phyloP scores from a whole-genome alignment of 2,888 invertebrate species.

The Eupsilia transversa region DNA sequence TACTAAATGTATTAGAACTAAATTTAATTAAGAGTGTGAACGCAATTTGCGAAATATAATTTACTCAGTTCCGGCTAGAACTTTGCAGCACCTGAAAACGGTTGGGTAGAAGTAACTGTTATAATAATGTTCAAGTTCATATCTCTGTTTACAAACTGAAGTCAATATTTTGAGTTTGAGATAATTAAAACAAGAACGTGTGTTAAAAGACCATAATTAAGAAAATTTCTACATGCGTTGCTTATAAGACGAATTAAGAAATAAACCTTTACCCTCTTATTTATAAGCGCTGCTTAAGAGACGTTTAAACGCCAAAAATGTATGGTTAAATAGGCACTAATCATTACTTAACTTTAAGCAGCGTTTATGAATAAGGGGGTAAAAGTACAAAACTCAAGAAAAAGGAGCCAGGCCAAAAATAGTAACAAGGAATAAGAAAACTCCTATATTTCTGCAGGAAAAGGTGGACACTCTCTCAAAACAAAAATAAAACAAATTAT shows the following conservation, averaged over 20 bases:
- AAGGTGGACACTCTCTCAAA: not conserved
- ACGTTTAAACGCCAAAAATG: too few species aligned
- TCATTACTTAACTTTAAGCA: too few species aligned
- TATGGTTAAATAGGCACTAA: too few species aligned
- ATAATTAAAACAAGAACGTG: not conserved
- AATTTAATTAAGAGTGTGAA: slow-evolving; percentile 37
- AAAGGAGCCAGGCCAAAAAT: not conserved
- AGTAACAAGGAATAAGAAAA: not conserved
- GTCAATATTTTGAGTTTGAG: not conserved
- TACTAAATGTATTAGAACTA: slow-evolving; percentile 45
- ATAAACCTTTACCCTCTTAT: too few species aligned
- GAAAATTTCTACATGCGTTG: not conserved
- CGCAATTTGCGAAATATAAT: slow-evolving; percentile 23
- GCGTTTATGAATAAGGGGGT: too few species aligned
- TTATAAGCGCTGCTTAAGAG: too few species aligned
- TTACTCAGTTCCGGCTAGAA: not conserved
- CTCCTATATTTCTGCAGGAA: not conserved
- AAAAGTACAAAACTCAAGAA: not conserved
- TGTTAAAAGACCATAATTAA: not conserved
- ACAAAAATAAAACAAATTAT: too few species aligned
- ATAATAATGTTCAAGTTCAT: not conserved
- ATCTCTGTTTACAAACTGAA: not conserved
- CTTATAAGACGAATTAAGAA: not conserved
- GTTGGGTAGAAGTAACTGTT: not conserved
- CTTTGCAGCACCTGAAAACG: not conserved